Evolutionary conservation across 2,797 vertebrate genomes (phyloP).

Genomic region (Macropus fuliginosus): DNA sequence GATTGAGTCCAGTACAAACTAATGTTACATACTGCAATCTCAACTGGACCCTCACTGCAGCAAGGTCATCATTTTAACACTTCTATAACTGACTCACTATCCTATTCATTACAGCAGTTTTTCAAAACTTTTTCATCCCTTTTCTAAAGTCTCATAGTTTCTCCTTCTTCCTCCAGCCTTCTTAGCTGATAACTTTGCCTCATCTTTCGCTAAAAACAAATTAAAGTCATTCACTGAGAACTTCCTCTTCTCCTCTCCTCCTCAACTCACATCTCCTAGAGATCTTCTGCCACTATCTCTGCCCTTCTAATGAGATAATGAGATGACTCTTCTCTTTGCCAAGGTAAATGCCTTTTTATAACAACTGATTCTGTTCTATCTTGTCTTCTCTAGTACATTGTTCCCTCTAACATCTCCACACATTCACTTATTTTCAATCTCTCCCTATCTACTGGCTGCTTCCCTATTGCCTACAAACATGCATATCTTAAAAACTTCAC

Average conservation of each 20-base stretch:
- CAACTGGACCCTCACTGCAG: background rate
- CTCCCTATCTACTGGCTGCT: background rate
- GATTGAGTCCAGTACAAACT: background rate
- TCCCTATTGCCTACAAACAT: background rate
- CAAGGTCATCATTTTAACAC: background rate
- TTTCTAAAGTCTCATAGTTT: background rate
- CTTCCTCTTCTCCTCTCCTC: background rate
- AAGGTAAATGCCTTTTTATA: background rate
- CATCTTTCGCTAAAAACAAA: background rate
- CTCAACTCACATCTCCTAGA: background rate
- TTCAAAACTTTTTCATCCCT: background rate
- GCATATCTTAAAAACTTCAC: background rate
- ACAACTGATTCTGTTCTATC: background rate
- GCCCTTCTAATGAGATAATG: background rate
- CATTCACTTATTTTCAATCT: background rate
- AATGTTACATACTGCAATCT: background rate
- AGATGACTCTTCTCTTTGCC: background rate
- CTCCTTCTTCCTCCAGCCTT: background rate
- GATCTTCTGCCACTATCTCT: background rate
- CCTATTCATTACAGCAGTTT: background rate
- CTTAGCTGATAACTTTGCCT: background rate
- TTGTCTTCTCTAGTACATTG: background rate
- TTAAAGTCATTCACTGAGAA: background rate
- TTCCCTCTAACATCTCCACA: background rate
- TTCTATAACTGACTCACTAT: background rate